Evolutionary conservation across 2,888 invertebrate species (phyloP).

Genomic region (Eudasyphora cyanicolor): DNA sequence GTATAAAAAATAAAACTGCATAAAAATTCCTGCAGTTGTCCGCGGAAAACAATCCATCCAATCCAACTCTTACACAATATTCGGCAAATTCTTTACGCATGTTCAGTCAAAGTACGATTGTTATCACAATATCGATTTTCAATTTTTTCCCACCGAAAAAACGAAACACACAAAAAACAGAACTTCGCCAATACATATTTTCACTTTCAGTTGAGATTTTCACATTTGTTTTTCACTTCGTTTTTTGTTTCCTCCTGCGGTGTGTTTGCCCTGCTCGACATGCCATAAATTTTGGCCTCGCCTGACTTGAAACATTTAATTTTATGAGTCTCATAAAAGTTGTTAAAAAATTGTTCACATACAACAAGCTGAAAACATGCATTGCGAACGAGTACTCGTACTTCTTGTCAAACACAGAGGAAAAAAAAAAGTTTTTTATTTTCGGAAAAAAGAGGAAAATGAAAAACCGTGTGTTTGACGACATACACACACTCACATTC

Average conservation of each 20-base stretch:
- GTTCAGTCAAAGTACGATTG: not conserved
- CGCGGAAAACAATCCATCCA: not conserved
- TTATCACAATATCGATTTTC: conserved; percentile 23
- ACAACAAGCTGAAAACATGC: not conserved
- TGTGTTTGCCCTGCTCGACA: conserved; percentile 36
- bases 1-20: too few species aligned
- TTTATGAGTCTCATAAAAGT: conserved; percentile 63
- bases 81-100: not conserved
- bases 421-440: conserved; percentile 35
- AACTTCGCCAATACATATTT: conserved; percentile 56
- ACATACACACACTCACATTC: not conserved
- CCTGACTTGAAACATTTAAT: conserved; percentile 63
- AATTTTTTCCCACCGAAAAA: conserved; percentile 39
- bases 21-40: not conserved
- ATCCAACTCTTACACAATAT: not conserved
- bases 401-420: conserved; percentile 30
- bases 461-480: conserved; percentile 4
- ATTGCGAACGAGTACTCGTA: conserved; percentile 15
- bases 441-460: conserved; percentile 9
- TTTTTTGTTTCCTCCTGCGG: not conserved
- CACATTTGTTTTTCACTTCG: conserved; percentile 38
- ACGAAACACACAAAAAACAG: conserved; percentile 4
- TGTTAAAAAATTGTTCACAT: conserved; percentile 52
- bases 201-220: conserved; percentile 57
- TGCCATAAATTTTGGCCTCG: conserved; percentile 61